These are phyloP conservation scores for Nephrotoma guestfalica DNA, from an alignment of 2,888 invertebrate genomes.

Conservation along the genomic window DNA sequence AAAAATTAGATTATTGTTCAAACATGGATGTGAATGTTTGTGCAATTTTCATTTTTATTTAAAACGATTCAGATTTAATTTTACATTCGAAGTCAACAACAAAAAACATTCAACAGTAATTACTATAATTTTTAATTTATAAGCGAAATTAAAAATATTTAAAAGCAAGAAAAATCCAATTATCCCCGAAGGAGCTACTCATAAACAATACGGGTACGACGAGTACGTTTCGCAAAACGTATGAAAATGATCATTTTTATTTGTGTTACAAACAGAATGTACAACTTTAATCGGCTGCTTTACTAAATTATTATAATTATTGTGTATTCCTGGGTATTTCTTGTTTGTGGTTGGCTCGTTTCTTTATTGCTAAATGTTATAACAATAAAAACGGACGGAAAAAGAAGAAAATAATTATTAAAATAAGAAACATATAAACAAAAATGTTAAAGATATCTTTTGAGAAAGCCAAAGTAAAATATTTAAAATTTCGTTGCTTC, in stretches of 20 bases:
- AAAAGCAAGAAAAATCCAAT: not conserved
- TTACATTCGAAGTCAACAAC: not conserved
- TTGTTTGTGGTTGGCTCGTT: not conserved
- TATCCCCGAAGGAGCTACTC: not conserved
- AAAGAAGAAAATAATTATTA: not conserved
- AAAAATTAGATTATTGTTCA: too few species aligned
- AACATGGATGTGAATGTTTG: too few species aligned
- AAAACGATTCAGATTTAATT: not conserved
- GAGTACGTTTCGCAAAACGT: not conserved
- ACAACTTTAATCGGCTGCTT: not conserved
- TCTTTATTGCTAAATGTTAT: not conserved
- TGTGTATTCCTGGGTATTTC: not conserved
- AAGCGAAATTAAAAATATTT: not conserved
- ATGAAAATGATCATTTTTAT: not conserved
- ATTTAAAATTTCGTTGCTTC: not conserved
- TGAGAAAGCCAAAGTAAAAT: not conserved
- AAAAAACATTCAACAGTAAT: not conserved
- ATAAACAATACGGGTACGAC: not conserved
- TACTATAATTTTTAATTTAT: not conserved
- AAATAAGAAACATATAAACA: not conserved
- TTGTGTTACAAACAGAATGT: not conserved
- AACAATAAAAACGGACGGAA: not conserved
- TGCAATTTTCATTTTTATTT: not conserved
- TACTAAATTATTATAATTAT: not conserved
- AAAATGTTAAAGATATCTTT: not conserved